Base-by-base conservation (phyloP, 2,888 invertebrate genomes). In the Amphipoea oculea region DNA sequence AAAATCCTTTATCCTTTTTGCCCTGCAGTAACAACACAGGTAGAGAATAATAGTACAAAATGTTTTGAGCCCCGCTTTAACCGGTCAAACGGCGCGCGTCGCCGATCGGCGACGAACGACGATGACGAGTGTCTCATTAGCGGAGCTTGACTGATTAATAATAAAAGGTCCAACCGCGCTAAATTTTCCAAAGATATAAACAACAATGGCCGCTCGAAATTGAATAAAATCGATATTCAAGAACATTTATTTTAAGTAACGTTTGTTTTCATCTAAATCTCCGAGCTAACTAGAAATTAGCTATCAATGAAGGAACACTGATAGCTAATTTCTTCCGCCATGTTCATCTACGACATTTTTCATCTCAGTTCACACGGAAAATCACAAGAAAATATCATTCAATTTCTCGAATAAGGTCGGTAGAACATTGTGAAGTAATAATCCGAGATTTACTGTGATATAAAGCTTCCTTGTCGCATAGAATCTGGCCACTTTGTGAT, bases 401-500 rank as follows among this genome's bases (percentile, higher is more conserved):
- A 36, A 67, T 60, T 82, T 66, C 62, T 42, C 51, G 29, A 23
- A 69, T 70, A 75, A 77, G 76, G 68, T 72, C 77, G 75, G 45
- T 67, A 4, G 29, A 77, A 84, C 68, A 76, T 75, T 17, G 42
- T 54, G 60, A 65, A 69, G 70, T 67, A 42, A 40, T 72, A 72
- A 85, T 79, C 74, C 57, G 54, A 77, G 73, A 81, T 86, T 83
- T 66, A 68, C 76, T 48, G 57, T 23, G 76, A 78, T 79, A 70
- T 78, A 76, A 81, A 77, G 68, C 63, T 67, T 68, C 60, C 67
- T 62, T 78, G 69, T 68, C 17, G 45, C 4, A 42, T 36, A 29
- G 70, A 63, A n/a, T 48, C 45, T 66, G 45, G 65, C 72, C 82
- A 85, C 87, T 90, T 91, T 91, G 91, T 89, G 83, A 91, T 91